Percentiles rank a stretch among this genome's conserved stretches.
Evolutionary conservation across 2,113 vertebrate species (phyloP).

Genomic region (Felis chaus): DNA sequence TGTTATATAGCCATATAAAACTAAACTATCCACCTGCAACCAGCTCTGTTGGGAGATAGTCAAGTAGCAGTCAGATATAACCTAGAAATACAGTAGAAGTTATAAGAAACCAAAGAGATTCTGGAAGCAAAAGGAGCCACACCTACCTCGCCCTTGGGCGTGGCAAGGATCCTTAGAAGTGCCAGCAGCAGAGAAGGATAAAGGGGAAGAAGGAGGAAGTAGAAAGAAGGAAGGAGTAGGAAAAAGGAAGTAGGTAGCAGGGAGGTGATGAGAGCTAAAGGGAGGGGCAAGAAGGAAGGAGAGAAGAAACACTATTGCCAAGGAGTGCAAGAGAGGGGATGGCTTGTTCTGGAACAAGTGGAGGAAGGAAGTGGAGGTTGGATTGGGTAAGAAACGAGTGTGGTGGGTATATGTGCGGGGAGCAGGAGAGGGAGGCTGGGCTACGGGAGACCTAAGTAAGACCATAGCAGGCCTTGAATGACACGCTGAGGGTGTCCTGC

Average conservation of each 20-base stretch:
- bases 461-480: fast-evolving
- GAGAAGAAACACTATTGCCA: not conserved
- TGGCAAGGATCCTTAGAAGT: not conserved
- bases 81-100: not conserved
- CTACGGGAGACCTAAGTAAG: not conserved
- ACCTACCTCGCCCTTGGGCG: not conserved
- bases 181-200: not conserved
- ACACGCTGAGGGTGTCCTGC: not conserved
- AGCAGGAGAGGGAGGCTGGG: fast-evolving
- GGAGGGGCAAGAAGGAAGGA: not conserved
- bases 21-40: not conserved
- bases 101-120: not conserved
- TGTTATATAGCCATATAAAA: not conserved
- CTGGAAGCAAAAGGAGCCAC: not conserved
- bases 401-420: no score
- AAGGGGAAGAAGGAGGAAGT: not conserved
- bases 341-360: not conserved
- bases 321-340: not conserved
- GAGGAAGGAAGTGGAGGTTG: not conserved
- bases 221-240: fast-evolving
- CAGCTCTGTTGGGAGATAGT: not conserved
- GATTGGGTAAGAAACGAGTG: not conserved
- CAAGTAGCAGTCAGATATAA: not conserved
- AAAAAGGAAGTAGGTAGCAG: not conserved
- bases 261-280: not conserved